Base-by-base conservation (phyloP, 2,113 vertebrate species). In the Gymnarchus niloticus region DNA sequence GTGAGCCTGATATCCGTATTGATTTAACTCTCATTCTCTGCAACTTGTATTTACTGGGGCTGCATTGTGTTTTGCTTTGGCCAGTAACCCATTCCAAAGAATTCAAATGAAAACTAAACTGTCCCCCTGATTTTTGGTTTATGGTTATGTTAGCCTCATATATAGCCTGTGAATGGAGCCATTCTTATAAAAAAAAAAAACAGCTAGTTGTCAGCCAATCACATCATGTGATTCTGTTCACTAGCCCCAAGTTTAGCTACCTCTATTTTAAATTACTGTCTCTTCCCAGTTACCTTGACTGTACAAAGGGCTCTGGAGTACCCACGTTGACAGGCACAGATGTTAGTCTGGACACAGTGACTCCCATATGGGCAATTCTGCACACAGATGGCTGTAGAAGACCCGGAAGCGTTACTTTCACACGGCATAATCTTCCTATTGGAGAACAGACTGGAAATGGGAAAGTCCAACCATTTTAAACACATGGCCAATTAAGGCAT, bases 261-360 rank as follows among this genome's bases (percentile, higher is more conserved):
- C 41, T 46, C 46, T 6, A 5, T 6, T 17, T 77, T 21, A 19
- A 77, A 52, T n/a, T n/a, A n/a, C n/a, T n/a, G n/a, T n/a, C n/a
- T n/a, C n/a, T n/a, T n/a, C n/a, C n/a, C 48, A 17, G n/a, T 92
- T 91, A 91, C 94, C 91, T 91, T 91, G 83, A 86, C 92, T 86
- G 90, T 91, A 87, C 92, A 95, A 0, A 87, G 87, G 81, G 90
- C 87, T 0, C 92, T 94, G 6, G 89, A 77, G 37, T 86, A 91
- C 82, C 92, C 37, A 28, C 19, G 19, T 48, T 19, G 91, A 83
- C 94, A 96, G 56, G 94, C 90, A 21, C 94, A 97, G 85, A 94
- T 87, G 25, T 94, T 96, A 0, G 95, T 94, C 19, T 86, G 91
- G 82, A 94, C 78, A 49, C 93, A 95, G 14, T 91, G 91, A 83